A percentile compares a stretch with the other conserved stretches of the same genome.
phyloP scores from a whole-genome alignment of 2,113 vertebrate species.

The Etheostoma spectabile region DNA sequence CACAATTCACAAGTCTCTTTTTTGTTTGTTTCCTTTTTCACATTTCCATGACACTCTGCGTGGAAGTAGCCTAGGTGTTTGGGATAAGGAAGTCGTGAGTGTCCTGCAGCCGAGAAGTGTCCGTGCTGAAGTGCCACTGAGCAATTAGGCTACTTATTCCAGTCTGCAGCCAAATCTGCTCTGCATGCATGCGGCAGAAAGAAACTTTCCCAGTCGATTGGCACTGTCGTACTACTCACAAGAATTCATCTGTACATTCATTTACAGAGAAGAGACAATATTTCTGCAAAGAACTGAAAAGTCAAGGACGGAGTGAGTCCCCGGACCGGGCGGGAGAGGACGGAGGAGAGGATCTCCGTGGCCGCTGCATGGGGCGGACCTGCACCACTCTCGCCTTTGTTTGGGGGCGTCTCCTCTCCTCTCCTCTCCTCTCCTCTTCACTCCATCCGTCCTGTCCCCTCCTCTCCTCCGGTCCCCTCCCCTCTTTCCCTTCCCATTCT shows the following conservation, averaged over 20 bases:
- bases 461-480: constrained; percentile 55
- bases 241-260: background rate
- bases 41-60: background rate
- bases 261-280: background rate
- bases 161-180: background rate
- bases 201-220: constrained; percentile 9
- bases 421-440: constrained; percentile 34
- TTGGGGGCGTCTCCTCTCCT: constrained; percentile 79
- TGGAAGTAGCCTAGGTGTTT: constrained; percentile 4
- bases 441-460: constrained; percentile 34
- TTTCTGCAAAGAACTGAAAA: background rate
- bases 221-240: background rate
- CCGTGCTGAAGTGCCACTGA: background rate
- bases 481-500: constrained; percentile 52
- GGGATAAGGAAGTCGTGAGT: background rate
- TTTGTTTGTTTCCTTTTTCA: background rate
- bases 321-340: background rate
- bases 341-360: constrained; percentile 50
- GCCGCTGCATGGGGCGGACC: constrained; percentile 55
- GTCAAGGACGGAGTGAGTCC: background rate
- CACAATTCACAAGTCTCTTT: background rate
- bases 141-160: background rate
- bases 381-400: constrained; percentile 76
- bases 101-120: background rate
- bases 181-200: background rate